Evolutionary conservation across 2,797 vertebrate species (phyloP).

Genomic region (Dallia pectoralis): DNA sequence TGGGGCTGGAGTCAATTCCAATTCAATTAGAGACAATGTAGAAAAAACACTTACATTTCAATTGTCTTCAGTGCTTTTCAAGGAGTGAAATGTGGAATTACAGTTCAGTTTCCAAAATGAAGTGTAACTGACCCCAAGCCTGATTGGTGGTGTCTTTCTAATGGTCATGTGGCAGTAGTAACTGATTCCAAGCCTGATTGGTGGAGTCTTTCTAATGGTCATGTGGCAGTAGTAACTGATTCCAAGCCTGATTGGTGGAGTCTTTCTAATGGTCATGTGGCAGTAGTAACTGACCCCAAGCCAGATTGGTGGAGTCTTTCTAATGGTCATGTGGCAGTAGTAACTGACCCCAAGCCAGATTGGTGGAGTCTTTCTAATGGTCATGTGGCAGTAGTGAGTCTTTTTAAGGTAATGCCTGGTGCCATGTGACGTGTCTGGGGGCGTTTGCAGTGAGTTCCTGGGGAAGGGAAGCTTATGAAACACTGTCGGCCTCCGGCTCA

Average conservation of each 20-base stretch:
- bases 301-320: not conserved
- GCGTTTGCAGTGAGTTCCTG: constrained; percentile 9
- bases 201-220: not conserved
- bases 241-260: too few species aligned
- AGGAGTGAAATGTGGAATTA: too few species aligned
- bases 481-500: not conserved
- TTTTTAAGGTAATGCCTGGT: not conserved
- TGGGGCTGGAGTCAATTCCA: not conserved
- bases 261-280: not conserved
- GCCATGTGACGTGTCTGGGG: constrained; percentile 19
- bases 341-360: not conserved
- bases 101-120: too few species aligned
- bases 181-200: too few species aligned
- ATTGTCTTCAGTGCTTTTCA: too few species aligned
- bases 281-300: too few species aligned
- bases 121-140: too few species aligned
- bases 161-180: not conserved
- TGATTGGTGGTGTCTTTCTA: not conserved
- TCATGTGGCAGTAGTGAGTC: not conserved
- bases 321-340: too few species aligned
- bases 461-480: not conserved
- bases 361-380: not conserved
- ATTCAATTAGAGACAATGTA: too few species aligned
- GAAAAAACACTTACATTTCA: too few species aligned
- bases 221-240: not conserved